Evolutionary conservation across 2,797 vertebrate species (phyloP), one percentile per base, ranked within the genome.

Genomic region (Tragopan temminckii): DNA sequence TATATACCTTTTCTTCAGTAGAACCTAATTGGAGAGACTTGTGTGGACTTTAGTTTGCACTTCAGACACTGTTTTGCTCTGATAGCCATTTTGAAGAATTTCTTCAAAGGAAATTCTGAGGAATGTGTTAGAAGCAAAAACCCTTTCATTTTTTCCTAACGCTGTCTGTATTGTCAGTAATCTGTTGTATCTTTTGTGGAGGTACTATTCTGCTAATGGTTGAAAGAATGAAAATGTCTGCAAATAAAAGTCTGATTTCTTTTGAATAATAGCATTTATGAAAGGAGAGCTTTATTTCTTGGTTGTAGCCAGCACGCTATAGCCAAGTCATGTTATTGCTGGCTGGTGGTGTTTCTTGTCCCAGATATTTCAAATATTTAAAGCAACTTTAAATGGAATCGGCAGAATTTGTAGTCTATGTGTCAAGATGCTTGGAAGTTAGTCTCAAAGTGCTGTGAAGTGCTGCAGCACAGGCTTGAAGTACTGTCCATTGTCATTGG

Each of bases 121-220:
- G 35, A 76, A 27, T 71, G 36, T 63, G 24, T 62, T 86, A 18
- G 19, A 63, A 58, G 19, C 33, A 67, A 66, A 79, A 78, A 85
- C 33, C 14, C 43, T 43, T 7, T 2, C 35, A 6, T 24, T 66
- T 80, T 86, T 62, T 55, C 21, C 21, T 88, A 29, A 57, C 68
- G 16, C 25, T 43, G 90, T 90, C 52, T 82, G 48, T 5, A 9
- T 80, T 79, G 57, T 82, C 64, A 67, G 38, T 77, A 85, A 82
- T 76, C 12, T 5, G 3, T 33, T 83, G 11, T 75, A 21, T 29
- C 59, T 75, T 71, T 57, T 58, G 5, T 38, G 7, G 36, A 83
- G 36, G 5, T 64, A 24, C 69, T 92, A 36, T 23, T 63, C 33
- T 82, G 38, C 36, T 83, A 2, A 48, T 24, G 7, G 33, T 67